A percentile compares a stretch with the other conserved stretches of the same genome.
These are phyloP conservation scores for Adelosebastes latens DNA, from an alignment of 2,797 vertebrate species.

Conservation along the genomic window DNA sequence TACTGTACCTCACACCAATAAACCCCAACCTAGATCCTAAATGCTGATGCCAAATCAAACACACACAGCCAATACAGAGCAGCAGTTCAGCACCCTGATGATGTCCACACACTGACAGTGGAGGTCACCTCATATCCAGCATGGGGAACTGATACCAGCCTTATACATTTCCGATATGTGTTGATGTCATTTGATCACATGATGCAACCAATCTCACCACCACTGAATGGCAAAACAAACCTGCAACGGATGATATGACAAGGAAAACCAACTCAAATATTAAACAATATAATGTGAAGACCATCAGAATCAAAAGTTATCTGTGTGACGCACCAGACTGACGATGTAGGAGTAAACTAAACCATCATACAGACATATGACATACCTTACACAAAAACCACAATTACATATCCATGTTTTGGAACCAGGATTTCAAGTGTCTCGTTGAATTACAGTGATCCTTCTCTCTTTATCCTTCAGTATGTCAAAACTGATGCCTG, in stretches of 20 bases:
- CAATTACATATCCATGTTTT: background rate
- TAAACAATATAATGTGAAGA: background rate
- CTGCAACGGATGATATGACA: background rate
- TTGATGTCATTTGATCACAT: background rate
- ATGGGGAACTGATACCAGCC: slow-evolving; percentile 15
- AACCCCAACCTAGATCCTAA: background rate
- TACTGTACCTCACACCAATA: background rate
- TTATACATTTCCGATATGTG: background rate
- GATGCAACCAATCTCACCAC: background rate
- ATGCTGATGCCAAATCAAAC: background rate
- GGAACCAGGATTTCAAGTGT: background rate
- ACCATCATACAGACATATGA: background rate
- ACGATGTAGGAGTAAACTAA: background rate
- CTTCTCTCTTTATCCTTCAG: background rate
- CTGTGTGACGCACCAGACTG: background rate
- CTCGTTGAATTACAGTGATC: background rate
- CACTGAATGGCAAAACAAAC: background rate
- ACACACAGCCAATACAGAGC: background rate
- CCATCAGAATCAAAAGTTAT: background rate
- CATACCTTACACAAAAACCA: background rate
- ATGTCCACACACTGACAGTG: background rate
- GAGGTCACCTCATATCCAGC: background rate
- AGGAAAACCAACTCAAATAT: background rate
- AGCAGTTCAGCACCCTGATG: background rate
- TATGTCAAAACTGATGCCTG: background rate